These are phyloP conservation scores for Eucriotettix oculatus DNA, from an alignment of 2,888 invertebrate genomes.

Conservation along the genomic window DNA sequence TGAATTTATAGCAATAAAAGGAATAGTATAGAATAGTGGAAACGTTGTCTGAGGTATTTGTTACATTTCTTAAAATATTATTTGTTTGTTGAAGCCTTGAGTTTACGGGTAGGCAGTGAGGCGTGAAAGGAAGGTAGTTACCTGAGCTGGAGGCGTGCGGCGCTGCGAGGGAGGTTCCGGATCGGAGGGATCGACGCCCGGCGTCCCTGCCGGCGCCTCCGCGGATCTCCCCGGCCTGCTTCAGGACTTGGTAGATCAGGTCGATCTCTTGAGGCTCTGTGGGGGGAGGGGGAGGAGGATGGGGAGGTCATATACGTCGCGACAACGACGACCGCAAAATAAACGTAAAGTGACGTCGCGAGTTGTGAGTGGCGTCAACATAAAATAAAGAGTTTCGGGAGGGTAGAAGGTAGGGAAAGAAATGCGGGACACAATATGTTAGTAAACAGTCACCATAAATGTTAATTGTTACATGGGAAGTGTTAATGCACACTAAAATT, in stretches of 20 bases:
- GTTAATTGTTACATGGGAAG: too few relatives aligned
- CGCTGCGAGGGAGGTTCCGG: slow-evolving; percentile 34
- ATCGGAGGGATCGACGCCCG: slow-evolving; percentile 17
- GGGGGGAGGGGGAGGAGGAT: slow-evolving; percentile 1
- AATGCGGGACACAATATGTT: slow-evolving; percentile 1
- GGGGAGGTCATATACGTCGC: background rate
- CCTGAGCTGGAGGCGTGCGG: slow-evolving; percentile 55
- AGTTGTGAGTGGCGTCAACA: background rate
- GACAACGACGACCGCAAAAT: background rate
- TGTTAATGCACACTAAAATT: too few relatives aligned
- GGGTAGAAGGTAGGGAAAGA: slow-evolving; percentile 3
- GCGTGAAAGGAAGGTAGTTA: slow-evolving; percentile 17
- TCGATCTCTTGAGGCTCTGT: slow-evolving; percentile 42
- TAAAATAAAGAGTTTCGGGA: background rate
- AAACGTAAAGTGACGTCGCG: background rate
- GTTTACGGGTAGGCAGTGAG: background rate
- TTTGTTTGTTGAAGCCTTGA: background rate
- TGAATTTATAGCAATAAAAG: too few relatives aligned
- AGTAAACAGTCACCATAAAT: background rate
- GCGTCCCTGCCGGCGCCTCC: slow-evolving; percentile 18
- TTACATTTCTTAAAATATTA: background rate
- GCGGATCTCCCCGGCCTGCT: slow-evolving; percentile 66
- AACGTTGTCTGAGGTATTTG: too few relatives aligned
- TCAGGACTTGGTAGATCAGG: slow-evolving; percentile 86
- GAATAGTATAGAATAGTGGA: too few relatives aligned